Conservation (phyloP, 53 echinoderm and acorn worm genomes). For the Echinometra lucunter region DNA sequence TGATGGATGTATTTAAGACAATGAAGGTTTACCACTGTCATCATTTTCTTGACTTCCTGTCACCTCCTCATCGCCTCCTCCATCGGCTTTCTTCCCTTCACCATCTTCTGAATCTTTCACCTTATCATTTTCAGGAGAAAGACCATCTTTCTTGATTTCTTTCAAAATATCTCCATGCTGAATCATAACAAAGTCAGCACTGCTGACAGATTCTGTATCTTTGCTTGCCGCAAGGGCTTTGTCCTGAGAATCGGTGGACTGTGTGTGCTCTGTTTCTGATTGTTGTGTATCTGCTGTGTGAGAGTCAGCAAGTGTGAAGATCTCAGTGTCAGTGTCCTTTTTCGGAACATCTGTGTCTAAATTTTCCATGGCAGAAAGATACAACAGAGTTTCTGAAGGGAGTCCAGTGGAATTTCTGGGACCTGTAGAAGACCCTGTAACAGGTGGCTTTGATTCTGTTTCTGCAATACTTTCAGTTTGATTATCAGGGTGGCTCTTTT, state of each 20-base stretch:
- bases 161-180: slow-evolving; percentile 32
- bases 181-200: slow-evolving; percentile 42
- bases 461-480: neutral
- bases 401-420: slow-evolving; percentile 7
- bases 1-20: neutral
- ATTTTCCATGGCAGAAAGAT: neutral
- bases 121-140: neutral
- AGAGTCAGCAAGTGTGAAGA: neutral
- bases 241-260: neutral
- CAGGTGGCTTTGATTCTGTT: neutral
- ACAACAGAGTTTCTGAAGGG: neutral
- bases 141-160: neutral
- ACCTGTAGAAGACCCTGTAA: neutral
- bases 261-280: neutral
- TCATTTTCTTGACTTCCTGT: slow-evolving; percentile 24
- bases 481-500: neutral
- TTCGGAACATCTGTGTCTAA: neutral
- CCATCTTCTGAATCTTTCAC: neutral
- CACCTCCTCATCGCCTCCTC: neutral
- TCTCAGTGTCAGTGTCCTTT: neutral
- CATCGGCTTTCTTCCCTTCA: neutral
- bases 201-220: slow-evolving; percentile 2
- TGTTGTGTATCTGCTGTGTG: neutral
- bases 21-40: slow-evolving; percentile 24
- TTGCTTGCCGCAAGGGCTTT: neutral